Evolutionary conservation across 2,113 vertebrate species (phyloP).

Genomic region (Fulica atra): DNA sequence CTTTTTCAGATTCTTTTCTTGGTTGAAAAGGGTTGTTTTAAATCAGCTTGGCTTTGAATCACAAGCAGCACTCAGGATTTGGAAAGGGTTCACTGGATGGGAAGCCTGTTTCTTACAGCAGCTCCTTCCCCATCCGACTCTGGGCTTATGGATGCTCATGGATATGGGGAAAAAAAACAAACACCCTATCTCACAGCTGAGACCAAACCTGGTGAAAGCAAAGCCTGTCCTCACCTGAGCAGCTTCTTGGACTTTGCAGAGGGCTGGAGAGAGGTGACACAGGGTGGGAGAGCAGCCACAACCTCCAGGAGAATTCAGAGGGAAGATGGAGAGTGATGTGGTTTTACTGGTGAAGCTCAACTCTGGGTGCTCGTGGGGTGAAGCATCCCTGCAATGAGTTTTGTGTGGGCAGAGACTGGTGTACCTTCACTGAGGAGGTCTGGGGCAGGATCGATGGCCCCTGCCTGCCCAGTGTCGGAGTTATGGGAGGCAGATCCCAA

Average conservation of each 20-base stretch:
- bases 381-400: neutral
- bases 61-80: neutral
- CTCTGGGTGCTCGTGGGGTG: neutral
- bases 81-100: neutral
- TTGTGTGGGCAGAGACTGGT: neutral
- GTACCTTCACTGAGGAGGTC: rapidly evolving
- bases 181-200: neutral
- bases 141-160: neutral
- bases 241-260: neutral
- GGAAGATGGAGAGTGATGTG: neutral
- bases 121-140: neutral
- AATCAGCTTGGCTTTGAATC: neutral
- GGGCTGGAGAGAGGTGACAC: neutral
- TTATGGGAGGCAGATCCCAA: neutral
- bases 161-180: neutral
- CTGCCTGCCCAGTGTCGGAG: neutral
- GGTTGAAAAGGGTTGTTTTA: neutral
- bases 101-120: neutral
- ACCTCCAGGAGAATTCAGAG: neutral
- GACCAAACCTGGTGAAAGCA: neutral
- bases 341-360: neutral
- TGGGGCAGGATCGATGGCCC: neutral
- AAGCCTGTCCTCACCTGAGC: neutral
- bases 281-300: neutral
- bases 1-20: neutral